Evolutionary conservation across 2,797 vertebrate species (phyloP), one percentile per base, ranked within the genome.

Genomic region (Acomys russatus): DNA sequence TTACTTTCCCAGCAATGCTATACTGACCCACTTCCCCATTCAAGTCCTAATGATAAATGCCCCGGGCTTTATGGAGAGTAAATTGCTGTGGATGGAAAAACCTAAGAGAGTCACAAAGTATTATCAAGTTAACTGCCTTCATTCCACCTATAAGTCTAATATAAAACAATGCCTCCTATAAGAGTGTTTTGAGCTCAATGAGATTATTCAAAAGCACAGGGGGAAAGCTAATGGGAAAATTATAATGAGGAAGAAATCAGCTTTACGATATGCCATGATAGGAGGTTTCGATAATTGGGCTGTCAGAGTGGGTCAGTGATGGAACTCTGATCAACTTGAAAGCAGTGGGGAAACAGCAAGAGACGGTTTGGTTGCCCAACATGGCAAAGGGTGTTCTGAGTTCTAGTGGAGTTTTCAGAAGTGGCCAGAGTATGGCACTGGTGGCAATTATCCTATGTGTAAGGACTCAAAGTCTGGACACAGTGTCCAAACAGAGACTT

Each of bases 21-120:
- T 30, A 33, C 49, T 82, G 84, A 92, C 66, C 90, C 77, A 61
- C 82, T 96, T 94, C 87, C 88, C 33, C 54, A 49, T 49, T 88
- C 38, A 20, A 77, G 61, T 63, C 20, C 91, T 95, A 68, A 56
- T 70, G 89, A 94, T 83, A 88, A 89, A 76, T 90, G 30, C 25
- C 73, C 59, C 12, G 51, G 76, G n/a, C 44, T 78, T 88, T 83
- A 56, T 10, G 80, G 71, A 92, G 92, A 92, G 78, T n/a, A 93
- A 64, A 92, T 66, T 74, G 68, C 74, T 66, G 25, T 6, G 82
- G 3, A 82, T 33, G 30, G 11, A 33, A 74, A 78, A 87, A 30
- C 10, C 44, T 63, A n/a, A 74, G 59, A 14, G 54, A 71, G 68
- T 23, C 63, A 77, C 70, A 92, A 82, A 91, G 6, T 70, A 56